A percentile compares a stretch with the other conserved stretches of the same genome.
Conservation (phyloP, 2,797 vertebrate species). For the Cyclopterus lumpus region DNA sequence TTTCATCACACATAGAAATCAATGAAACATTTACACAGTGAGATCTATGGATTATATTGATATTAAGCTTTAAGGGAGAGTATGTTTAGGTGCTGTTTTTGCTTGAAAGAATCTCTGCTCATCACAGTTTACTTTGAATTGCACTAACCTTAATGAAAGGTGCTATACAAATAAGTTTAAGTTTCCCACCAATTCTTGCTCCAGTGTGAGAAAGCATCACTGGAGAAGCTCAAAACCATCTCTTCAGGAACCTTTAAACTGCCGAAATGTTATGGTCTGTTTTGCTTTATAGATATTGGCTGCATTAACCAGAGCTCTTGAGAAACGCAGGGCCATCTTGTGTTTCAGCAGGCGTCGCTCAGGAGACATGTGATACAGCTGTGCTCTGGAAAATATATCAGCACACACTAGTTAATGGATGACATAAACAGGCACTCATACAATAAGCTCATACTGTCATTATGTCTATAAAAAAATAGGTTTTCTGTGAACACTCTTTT, state of each 20-base stretch:
- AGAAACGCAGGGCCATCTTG: constrained; percentile 41
- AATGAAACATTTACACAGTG: background rate
- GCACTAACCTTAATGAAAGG: background rate
- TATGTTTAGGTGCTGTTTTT: background rate
- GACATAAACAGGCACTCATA: background rate
- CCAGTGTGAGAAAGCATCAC: background rate
- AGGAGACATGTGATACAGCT: constrained; percentile 32
- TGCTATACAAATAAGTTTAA: background rate
- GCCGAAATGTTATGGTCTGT: background rate
- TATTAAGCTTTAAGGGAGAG: background rate
- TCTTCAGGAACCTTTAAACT: background rate
- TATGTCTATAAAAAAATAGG: background rate
- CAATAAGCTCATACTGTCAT: background rate
- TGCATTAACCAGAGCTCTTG: background rate
- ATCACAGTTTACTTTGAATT: background rate
- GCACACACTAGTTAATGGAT: constrained; percentile 4
- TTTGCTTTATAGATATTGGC: constrained; percentile 7
- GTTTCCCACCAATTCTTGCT: background rate
- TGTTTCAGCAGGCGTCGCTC: constrained; percentile 22
- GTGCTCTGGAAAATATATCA: constrained; percentile 57
- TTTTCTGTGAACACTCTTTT: background rate
- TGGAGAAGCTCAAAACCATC: background rate
- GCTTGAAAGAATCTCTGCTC: background rate
- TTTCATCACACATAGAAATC: background rate
- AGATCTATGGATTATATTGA: background rate